phyloP scores from a whole-genome alignment of 2,113 vertebrate genomes.

The Redunca redunca region DNA sequence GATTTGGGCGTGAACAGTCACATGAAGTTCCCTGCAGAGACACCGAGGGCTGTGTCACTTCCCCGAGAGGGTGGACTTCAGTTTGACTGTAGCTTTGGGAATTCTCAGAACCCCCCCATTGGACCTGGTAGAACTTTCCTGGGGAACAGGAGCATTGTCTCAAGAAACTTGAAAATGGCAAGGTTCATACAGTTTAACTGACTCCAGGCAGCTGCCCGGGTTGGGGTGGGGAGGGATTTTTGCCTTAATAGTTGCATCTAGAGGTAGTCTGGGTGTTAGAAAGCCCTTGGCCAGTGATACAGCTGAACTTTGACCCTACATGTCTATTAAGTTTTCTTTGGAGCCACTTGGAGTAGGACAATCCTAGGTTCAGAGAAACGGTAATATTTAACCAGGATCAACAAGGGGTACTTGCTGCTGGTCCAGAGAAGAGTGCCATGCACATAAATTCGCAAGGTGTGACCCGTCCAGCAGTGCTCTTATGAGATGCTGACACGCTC shows the following conservation, averaged over 20 bases:
- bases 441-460: not conserved
- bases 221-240: not conserved
- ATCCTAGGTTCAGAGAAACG: not conserved
- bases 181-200: not conserved
- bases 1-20: conserved; percentile 12
- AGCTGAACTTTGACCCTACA: not conserved
- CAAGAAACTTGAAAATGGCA: not conserved
- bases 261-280: not conserved
- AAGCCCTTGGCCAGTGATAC: not conserved
- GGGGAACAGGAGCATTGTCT: not conserved
- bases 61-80: not conserved
- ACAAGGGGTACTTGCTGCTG: not conserved
- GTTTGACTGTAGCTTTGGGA: not conserved
- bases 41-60: not conserved
- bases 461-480: not conserved
- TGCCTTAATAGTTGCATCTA: not conserved
- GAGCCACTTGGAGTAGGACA: not conserved
- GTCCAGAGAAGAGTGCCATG: not conserved
- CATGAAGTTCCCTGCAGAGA: not conserved
- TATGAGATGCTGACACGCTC: not conserved
- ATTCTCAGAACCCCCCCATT: not conserved
- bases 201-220: not conserved
- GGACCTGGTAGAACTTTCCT: not conserved
- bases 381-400: conserved; percentile 45
- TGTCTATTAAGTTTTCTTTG: not conserved